Percentiles rank a stretch among this genome's conserved stretches.
Conservation (phyloP, 1,140 invertebrate species). For the Drosophila fuyamai region DNA sequence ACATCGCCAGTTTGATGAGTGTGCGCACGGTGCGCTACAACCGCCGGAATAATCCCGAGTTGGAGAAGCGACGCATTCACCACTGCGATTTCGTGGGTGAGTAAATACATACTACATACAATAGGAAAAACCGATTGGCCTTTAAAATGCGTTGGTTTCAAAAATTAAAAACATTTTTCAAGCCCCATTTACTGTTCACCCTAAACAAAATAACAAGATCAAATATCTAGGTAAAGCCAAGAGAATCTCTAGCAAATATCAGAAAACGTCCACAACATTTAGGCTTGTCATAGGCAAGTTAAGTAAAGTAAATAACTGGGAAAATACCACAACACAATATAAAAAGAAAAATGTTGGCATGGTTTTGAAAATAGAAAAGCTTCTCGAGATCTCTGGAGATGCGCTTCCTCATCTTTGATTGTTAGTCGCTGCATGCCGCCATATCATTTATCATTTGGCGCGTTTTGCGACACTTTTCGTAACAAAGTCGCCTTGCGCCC, state of each 20-base stretch:
- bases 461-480: constrained; percentile 78
- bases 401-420: constrained; percentile 45
- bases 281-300: too few species aligned
- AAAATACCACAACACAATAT: too few species aligned
- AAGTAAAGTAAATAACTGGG: too few species aligned
- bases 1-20: constrained; percentile 81
- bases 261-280: too few species aligned
- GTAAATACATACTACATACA: constrained; percentile 72
- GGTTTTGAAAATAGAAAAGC: background rate
- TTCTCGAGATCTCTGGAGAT: background rate
- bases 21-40: constrained; percentile 89
- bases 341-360: too few species aligned
- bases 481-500: constrained; percentile 29
- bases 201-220: too few species aligned
- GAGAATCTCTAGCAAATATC: too few species aligned
- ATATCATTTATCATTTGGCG: constrained; percentile 75
- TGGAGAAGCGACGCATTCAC: constrained; percentile 97
- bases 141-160: too few species aligned
- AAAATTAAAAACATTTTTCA: background rate
- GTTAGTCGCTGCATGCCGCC: constrained; percentile 54
- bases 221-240: too few species aligned
- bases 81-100: constrained; percentile 97
- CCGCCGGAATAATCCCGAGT: constrained; percentile 96
- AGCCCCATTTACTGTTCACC: too few species aligned
- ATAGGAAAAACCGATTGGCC: too few species aligned